phyloP scores from a whole-genome alignment of 2,113 vertebrate genomes.

The Protobothrops flavoviridis region DNA sequence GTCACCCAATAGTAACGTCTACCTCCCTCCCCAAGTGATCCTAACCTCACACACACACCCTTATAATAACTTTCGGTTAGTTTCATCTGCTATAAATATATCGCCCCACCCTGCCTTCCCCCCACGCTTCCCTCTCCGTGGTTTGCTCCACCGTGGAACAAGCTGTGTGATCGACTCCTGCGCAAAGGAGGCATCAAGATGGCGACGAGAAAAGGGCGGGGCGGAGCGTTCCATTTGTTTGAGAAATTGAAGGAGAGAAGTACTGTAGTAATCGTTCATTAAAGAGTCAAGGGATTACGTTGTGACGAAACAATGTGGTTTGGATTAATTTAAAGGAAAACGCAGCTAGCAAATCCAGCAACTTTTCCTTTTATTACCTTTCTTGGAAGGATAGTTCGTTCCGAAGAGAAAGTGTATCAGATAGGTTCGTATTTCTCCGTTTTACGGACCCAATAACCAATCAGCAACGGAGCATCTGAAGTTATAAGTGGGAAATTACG shows the following conservation, averaged over 20 bases:
- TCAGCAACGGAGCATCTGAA: slow-evolving; percentile 42
- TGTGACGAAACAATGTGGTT: accelerated
- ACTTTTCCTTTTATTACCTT: background rate
- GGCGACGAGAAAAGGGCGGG: slow-evolving; percentile 60
- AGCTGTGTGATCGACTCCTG: slow-evolving; percentile 38
- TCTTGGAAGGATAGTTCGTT: slow-evolving; percentile 26
- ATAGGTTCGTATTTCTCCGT: background rate
- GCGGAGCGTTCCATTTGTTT: slow-evolving; percentile 52
- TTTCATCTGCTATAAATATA: slow-evolving; percentile 8
- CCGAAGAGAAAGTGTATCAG: background rate
- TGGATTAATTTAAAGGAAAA: accelerated
- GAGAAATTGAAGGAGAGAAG: background rate
- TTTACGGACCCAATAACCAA: accelerated
- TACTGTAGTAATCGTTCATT: too few relatives aligned
- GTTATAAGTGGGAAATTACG: slow-evolving; percentile 53
- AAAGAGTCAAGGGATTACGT: background rate
- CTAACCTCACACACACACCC: background rate
- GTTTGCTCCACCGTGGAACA: slow-evolving; percentile 27
- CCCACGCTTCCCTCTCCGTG: background rate
- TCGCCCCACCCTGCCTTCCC: slow-evolving; percentile 8
- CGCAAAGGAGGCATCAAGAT: slow-evolving; percentile 69
- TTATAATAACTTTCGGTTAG: background rate
- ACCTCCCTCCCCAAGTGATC: background rate
- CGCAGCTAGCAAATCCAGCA: accelerated
- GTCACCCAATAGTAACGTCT: background rate